A percentile compares a stretch with the other conserved stretches of the same genome.
These are phyloP conservation scores for Drosophila athabasca DNA, from an alignment of 1,140 invertebrate species.

Conservation along the genomic window DNA sequence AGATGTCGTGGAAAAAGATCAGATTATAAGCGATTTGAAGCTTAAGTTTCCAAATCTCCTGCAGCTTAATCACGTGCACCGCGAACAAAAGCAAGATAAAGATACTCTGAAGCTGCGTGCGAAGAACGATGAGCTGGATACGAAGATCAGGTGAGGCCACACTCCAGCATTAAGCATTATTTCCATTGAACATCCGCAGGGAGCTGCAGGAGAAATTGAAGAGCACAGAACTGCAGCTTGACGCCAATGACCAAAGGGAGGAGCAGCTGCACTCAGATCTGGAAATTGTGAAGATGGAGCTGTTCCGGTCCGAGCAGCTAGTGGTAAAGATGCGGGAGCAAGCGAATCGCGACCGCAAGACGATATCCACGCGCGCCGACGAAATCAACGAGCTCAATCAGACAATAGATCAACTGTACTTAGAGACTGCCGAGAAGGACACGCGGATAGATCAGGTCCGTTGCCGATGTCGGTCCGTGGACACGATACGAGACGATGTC, in stretches of 20 bases:
- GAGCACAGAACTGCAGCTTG: neutral
- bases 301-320: slow-evolving; percentile 8
- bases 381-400: slow-evolving; percentile 44
- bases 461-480: no score
- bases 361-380: no score
- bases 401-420: slow-evolving; percentile 42
- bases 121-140: neutral
- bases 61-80: slow-evolving; percentile 3
- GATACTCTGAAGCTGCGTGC: neutral
- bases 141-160: slow-evolving; percentile 15
- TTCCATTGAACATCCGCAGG: neutral
- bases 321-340: slow-evolving; percentile 34
- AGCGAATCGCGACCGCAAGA: no score
- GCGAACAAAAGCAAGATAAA: neutral
- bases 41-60: slow-evolving; percentile 10
- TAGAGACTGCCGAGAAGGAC: slow-evolving; percentile 43
- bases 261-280: slow-evolving; percentile 18
- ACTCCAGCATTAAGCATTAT: neutral
- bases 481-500: neutral
- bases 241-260: neutral
- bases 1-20: slow-evolving; percentile 2
- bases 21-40: slow-evolving; percentile 6
- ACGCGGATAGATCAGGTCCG: slow-evolving; percentile 51
- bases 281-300: slow-evolving; percentile 11
- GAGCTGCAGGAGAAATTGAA: slow-evolving; percentile 19